Evolutionary conservation across 2,797 vertebrate species (phyloP).

Genomic region (Myripristis murdjan): DNA sequence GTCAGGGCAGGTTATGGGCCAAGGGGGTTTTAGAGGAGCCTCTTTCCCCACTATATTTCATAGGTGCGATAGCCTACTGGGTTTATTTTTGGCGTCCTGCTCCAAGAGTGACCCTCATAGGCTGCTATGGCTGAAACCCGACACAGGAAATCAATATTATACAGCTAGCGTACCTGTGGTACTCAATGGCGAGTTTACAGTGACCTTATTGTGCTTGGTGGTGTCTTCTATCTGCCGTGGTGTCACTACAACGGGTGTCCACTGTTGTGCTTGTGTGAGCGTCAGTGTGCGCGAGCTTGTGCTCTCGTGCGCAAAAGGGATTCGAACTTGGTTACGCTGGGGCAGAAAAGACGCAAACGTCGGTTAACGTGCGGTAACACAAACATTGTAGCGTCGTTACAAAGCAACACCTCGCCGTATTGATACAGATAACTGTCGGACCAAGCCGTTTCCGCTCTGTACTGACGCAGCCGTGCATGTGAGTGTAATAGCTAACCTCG

Average conservation of each 20-base stretch:
- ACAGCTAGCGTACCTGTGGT: not conserved
- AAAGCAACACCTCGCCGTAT: not conserved
- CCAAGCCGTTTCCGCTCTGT: not conserved
- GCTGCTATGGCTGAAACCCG: not conserved
- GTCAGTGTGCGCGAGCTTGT: not conserved
- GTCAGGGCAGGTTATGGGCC: conserved; percentile 25
- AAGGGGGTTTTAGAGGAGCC: not conserved
- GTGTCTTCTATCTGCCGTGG: not conserved
- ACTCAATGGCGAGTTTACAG: too few relatives aligned
- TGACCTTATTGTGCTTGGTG: conserved; percentile 24
- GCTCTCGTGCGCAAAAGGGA: not conserved
- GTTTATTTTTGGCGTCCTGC: conserved; percentile 36
- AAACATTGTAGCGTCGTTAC: not conserved
- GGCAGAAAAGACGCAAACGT: not conserved
- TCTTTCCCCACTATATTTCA: conserved; percentile 2
- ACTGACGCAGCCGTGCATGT: not conserved
- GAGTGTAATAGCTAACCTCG: conserved; percentile 15
- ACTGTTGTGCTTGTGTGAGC: not conserved
- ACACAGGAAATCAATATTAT: not conserved
- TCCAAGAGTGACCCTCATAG: not conserved
- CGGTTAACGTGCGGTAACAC: not conserved
- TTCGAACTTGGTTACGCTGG: conserved; percentile 23
- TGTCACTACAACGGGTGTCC: not conserved
- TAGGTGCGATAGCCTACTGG: not conserved
- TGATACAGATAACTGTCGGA: not conserved